These are phyloP conservation scores for Myripristis murdjan DNA, from an alignment of 2,797 vertebrate species.

Conservation along the genomic window DNA sequence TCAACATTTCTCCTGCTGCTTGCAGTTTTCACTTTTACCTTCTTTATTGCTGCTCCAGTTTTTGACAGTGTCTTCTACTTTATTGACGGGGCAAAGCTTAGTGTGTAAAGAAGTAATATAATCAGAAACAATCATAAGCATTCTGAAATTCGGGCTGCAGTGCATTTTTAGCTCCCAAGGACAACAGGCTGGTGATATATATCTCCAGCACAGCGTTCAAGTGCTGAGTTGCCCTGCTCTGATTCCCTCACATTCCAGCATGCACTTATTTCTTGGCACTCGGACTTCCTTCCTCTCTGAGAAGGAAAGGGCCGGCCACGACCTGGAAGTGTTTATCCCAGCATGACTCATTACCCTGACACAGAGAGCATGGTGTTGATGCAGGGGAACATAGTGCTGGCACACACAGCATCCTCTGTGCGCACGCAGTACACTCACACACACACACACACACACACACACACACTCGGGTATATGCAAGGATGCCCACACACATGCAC, in stretches of 20 bases:
- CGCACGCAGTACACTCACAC: conserved; percentile 22
- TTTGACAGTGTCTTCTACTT: conserved; percentile 12
- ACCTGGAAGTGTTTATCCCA: conserved; percentile 80
- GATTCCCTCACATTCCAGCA: conserved; percentile 17
- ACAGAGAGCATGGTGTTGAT: conserved; percentile 67
- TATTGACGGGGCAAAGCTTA: background rate
- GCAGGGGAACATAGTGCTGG: conserved; percentile 66
- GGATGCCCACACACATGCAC: conserved; percentile 51
- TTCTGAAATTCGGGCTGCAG: background rate
- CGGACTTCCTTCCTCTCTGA: conserved; percentile 51
- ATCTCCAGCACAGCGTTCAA: too few species aligned
- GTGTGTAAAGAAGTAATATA: background rate
- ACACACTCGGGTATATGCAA: conserved; percentile 35
- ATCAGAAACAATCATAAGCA: background rate
- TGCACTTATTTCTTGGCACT: conserved; percentile 66
- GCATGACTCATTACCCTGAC: conserved; percentile 82
- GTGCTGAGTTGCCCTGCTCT: too few species aligned
- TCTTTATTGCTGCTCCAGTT: background rate
- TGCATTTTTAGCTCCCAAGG: background rate
- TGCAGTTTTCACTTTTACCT: background rate
- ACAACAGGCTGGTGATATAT: too few species aligned
- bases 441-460: conserved; percentile 40
- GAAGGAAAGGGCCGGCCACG: conserved; percentile 63
- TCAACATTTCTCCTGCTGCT: conserved; percentile 13
- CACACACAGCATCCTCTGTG: conserved; percentile 64